A percentile compares a stretch with the other conserved stretches of the same genome.
These are phyloP conservation scores for Marcusenius ussheri DNA, from an alignment of 2,113 vertebrate species.

Conservation along the genomic window DNA sequence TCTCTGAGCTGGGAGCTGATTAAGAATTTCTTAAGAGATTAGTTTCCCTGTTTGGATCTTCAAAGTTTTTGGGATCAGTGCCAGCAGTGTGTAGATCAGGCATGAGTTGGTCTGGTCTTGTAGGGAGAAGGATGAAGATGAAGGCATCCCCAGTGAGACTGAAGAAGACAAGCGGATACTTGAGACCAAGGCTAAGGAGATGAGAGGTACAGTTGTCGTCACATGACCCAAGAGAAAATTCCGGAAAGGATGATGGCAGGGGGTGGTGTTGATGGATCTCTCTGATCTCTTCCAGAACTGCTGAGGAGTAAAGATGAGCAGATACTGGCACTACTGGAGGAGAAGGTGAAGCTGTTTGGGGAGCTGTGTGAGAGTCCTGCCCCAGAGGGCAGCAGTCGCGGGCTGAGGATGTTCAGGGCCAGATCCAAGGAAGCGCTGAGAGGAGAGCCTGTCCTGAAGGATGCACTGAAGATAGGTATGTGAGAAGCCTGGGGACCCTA, in stretches of 20 bases:
- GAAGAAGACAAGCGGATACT: conserved; percentile 84
- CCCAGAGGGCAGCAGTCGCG: conserved; percentile 42
- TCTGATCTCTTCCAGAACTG: conserved; percentile 60
- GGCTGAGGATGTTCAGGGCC: conserved; percentile 69
- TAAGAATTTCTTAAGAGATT: neutral
- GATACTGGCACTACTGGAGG: conserved; percentile 79
- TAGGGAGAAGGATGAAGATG: conserved; percentile 92
- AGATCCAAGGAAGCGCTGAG: conserved; percentile 71
- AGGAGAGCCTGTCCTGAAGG: conserved; percentile 81
- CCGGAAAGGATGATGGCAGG: neutral
- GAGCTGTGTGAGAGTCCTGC: conserved; percentile 73
- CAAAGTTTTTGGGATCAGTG: neutral
- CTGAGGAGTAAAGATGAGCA: conserved; percentile 86
- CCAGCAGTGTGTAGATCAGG: neutral
- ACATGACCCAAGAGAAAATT: neutral
- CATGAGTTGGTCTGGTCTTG: neutral
- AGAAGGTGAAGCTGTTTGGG: conserved; percentile 83
- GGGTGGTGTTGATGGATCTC: neutral
- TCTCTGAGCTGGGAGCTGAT: neutral
- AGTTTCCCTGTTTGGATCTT: neutral
- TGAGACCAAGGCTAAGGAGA: conserved; percentile 77
- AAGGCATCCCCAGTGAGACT: conserved; percentile 88
- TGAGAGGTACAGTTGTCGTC: conserved; percentile 71
- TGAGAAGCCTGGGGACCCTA: neutral
- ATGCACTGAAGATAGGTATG: conserved; percentile 84